phyloP scores from a whole-genome alignment of 92 coral and sea anemone species.

The Parazoanthus atlanticus region DNA sequence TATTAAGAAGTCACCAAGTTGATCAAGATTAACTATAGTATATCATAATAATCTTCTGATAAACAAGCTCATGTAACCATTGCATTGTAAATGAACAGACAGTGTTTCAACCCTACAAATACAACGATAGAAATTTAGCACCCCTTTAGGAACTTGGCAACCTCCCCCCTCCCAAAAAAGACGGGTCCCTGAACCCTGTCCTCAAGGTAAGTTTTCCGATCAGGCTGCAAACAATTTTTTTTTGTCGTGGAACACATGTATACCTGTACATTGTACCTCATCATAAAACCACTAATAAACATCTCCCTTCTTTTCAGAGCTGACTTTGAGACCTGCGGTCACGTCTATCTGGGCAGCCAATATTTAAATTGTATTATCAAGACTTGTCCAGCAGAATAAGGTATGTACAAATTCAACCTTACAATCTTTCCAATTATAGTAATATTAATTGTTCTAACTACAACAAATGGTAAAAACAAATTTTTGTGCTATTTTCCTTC shows the following conservation, averaged over 20 bases:
- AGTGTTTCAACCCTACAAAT: too few relatives aligned
- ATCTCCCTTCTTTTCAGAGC: background rate
- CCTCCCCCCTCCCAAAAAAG: too few relatives aligned
- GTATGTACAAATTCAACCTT: background rate
- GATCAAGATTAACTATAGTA: too few relatives aligned
- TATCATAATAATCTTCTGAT: too few relatives aligned
- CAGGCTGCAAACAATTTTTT: too few relatives aligned
- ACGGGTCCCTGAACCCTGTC: too few relatives aligned
- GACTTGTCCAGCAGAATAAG: constrained; percentile 2
- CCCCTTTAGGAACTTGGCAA: too few relatives aligned
- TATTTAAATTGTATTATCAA: background rate
- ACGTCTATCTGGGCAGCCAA: constrained; percentile 4
- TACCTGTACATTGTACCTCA: constrained; percentile 1
- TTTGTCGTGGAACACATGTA: background rate
- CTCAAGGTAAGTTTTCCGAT: too few relatives aligned
- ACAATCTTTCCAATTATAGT: background rate
- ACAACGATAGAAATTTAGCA: too few relatives aligned
- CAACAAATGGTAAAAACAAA: background rate
- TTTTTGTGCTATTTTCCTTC: constrained; percentile 1
- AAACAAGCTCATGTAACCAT: too few relatives aligned
- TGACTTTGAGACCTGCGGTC: constrained; percentile 4
- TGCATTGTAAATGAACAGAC: too few relatives aligned
- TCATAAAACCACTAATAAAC: background rate
- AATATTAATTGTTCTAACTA: background rate
- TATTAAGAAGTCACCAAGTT: too few relatives aligned